Conservation (phyloP, 2,888 invertebrate species). For the Acrobasis repandana region DNA sequence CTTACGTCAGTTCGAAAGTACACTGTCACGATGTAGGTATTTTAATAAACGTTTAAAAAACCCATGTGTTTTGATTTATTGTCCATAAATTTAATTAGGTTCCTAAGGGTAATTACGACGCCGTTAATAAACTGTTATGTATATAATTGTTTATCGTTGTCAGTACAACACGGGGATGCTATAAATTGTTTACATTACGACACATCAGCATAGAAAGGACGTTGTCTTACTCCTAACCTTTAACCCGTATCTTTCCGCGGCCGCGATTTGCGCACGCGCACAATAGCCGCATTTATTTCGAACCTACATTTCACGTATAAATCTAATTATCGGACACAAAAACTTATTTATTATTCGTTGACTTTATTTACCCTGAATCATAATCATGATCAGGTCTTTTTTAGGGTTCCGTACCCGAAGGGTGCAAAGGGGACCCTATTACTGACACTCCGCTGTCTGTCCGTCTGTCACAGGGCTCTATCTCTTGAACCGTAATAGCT, state of each 20-base stretch:
- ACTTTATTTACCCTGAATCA: background rate
- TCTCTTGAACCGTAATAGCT: too few species aligned
- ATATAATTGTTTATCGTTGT: conserved; percentile 4
- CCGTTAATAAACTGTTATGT: background rate
- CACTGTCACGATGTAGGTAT: too few species aligned
- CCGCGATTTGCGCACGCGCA: conserved; percentile 8
- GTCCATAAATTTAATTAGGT: too few species aligned
- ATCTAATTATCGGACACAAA: background rate
- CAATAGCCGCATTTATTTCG: background rate
- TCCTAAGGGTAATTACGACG: background rate
- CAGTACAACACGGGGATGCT: background rate
- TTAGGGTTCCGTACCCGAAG: too few species aligned
- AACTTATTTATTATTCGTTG: background rate
- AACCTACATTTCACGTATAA: background rate
- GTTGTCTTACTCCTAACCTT: conserved; percentile 30
- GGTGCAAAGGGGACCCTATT: too few species aligned
- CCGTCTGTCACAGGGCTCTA: too few species aligned
- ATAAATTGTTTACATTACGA: conserved; percentile 4
- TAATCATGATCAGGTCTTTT: too few species aligned
- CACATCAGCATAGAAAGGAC: conserved; percentile 18
- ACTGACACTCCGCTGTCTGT: too few species aligned
- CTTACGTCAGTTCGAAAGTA: too few species aligned
- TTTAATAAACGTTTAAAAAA: too few species aligned
- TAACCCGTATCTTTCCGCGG: conserved; percentile 38
- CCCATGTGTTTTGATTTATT: too few species aligned